A percentile compares a stretch with the other conserved stretches of the same genome.
Conservation (phyloP, 2,888 invertebrate species). For the Achlya flavicornis region DNA sequence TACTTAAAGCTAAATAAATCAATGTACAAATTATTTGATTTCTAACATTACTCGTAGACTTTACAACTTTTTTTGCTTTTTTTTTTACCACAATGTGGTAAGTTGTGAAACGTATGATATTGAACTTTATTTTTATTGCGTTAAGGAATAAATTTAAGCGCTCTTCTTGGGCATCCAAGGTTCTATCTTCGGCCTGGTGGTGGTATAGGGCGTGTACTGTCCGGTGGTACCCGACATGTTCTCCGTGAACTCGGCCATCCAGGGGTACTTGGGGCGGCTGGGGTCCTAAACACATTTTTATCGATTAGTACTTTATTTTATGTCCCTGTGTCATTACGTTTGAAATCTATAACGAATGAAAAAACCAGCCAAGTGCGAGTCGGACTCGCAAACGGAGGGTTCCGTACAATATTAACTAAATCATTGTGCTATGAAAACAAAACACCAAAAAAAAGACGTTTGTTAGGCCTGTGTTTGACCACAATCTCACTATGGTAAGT, state of each 20-base stretch:
- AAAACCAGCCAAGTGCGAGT: no score
- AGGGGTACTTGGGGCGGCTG: constrained; percentile 89
- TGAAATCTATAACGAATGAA: no score
- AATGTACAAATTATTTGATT: constrained; percentile 22
- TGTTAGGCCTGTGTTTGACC: no score
- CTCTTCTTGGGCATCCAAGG: constrained; percentile 87
- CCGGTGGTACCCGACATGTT: constrained; percentile 92
- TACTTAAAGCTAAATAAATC: constrained; percentile 65
- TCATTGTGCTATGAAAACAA: no score
- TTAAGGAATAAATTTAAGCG: constrained; percentile 18
- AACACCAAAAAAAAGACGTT: no score
- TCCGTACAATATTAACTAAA: no score
- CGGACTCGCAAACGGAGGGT: no score
- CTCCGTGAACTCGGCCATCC: constrained; percentile 93
- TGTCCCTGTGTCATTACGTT: no score
- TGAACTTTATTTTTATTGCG: no score
- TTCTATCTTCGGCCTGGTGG: constrained; percentile 93
- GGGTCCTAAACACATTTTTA: constrained; percentile 82
- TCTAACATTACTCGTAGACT: not conserved
- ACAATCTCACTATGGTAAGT: no score
- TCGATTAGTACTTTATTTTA: constrained; percentile 1
- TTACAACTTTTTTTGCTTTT: not conserved
- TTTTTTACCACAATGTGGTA: not conserved
- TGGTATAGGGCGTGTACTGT: constrained; percentile 96
- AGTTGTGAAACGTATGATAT: not conserved